Evolutionary conservation across 2,113 vertebrate species (phyloP), one percentile per base, ranked within the genome.

Genomic region (Coptodon rendalli): DNA sequence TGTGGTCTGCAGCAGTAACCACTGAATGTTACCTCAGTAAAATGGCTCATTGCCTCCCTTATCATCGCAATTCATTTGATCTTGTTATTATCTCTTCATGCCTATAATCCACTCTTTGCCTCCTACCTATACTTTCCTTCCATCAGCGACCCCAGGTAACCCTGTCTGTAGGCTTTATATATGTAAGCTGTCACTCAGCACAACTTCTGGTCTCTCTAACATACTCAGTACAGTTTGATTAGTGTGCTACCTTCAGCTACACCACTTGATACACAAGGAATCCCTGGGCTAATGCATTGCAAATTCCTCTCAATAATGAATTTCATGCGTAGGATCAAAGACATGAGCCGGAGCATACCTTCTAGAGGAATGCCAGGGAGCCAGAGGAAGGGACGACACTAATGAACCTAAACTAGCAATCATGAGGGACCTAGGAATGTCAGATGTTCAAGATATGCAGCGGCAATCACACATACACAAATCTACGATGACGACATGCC

Each of bases 221-320:
- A 22, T 57, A 83, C n/a, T 34, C 29, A 22, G 84, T 43, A 12
- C 36, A 24, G 85, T 66, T 87, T 90, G 82, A 91, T 93, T 88
- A 89, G 52, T 83, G 53, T 53, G 84, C 89, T 83, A 85, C 87
- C 83, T 90, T 87, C 89, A 89, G 66, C 83, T 85, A n/a, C 84
- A 85, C 16, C 53, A 84, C 86, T 87, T 92, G 73, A 83, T 66
- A 88, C 53, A 87, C 80, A 87, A 91, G 63, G 83, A 91, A 61
- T 94, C 93, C 86, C 91, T 76, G 85, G 40, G 87, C 94, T 95
- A 93, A 94, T 95, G 95, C 94, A 95, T 93, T 95, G 95, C 93
- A 96, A 95, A 95, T 95, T 89, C 86, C 82, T 71, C 88, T 95
- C 89, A 94, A 95, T 96, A 94, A 96, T 95, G 92, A 91, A 96